These are phyloP conservation scores for Pachydiplax longipennis DNA, from an alignment of 2,888 invertebrate species.

Conservation along the genomic window DNA sequence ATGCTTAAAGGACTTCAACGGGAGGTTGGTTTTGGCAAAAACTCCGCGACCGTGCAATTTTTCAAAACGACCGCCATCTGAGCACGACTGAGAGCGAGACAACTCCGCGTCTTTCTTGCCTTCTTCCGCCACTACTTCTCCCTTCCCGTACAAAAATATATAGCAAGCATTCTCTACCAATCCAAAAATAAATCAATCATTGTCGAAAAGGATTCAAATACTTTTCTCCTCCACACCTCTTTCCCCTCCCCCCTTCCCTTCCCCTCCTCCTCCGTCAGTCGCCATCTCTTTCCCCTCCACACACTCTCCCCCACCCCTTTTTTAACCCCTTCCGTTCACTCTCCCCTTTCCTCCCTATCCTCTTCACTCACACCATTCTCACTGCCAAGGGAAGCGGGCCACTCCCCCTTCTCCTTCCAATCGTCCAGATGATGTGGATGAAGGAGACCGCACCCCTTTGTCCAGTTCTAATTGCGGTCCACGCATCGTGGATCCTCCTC, in stretches of 20 bases:
- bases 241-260: slow-evolving; percentile 33
- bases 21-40: background rate
- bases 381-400: slow-evolving; percentile 12
- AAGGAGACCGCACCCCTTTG: slow-evolving; percentile 24
- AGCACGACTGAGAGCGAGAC: background rate
- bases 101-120: background rate
- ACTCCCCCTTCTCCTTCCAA: slow-evolving; percentile 5
- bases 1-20: background rate
- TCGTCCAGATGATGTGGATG: background rate
- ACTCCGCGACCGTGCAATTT: background rate
- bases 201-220: background rate
- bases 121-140: background rate
- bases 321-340: background rate
- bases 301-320: background rate
- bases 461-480: background rate
- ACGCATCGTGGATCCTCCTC: background rate
- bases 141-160: background rate
- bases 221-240: slow-evolving; percentile 9
- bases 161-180: background rate
- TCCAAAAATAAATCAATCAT: background rate
- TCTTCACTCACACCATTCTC: slow-evolving; percentile 45
- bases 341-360: background rate
- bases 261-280: slow-evolving; percentile 11
- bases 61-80: background rate
- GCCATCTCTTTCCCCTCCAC: background rate